phyloP scores from a whole-genome alignment of 2,113 vertebrate species.

The Vicugna pacos region DNA sequence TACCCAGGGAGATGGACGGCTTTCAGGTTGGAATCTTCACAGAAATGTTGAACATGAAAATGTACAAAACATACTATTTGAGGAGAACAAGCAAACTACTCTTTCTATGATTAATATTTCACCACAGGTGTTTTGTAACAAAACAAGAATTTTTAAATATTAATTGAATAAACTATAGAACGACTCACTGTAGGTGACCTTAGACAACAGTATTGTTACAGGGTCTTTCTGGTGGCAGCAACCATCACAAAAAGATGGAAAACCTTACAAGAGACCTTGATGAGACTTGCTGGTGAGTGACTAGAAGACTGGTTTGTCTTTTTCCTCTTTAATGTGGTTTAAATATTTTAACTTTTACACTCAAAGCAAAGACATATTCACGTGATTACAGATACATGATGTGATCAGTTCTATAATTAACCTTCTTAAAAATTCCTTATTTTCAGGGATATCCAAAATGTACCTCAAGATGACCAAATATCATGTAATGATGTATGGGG shows the following conservation, averaged over 20 bases:
- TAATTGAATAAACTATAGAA: constrained; percentile 77
- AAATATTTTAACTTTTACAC: constrained; percentile 64
- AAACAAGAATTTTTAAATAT: constrained; percentile 79
- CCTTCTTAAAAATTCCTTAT: constrained; percentile 64
- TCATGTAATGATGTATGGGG: constrained; percentile 27
- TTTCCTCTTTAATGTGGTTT: constrained; percentile 66
- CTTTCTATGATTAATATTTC: constrained; percentile 66
- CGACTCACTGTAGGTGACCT: constrained; percentile 58
- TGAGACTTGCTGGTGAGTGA: constrained; percentile 67
- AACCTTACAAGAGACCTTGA: constrained; percentile 58
- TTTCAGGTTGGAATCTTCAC: neutral
- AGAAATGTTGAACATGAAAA: neutral
- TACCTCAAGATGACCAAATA: constrained; percentile 42
- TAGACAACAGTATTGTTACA: constrained; percentile 75
- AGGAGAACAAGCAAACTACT: neutral
- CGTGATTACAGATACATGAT: constrained; percentile 56
- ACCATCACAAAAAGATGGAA: constrained; percentile 73
- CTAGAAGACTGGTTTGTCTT: constrained; percentile 63
- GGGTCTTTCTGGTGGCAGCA: constrained; percentile 69
- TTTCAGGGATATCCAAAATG: constrained; percentile 71
- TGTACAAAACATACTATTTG: neutral
- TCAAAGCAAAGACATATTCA: constrained; percentile 63
- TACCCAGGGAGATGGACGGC: too few species aligned
- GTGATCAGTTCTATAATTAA: constrained; percentile 55
- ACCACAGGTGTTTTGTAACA: constrained; percentile 60